phyloP scores from a whole-genome alignment of 2,888 invertebrate species.

The Drosophila leonis region DNA sequence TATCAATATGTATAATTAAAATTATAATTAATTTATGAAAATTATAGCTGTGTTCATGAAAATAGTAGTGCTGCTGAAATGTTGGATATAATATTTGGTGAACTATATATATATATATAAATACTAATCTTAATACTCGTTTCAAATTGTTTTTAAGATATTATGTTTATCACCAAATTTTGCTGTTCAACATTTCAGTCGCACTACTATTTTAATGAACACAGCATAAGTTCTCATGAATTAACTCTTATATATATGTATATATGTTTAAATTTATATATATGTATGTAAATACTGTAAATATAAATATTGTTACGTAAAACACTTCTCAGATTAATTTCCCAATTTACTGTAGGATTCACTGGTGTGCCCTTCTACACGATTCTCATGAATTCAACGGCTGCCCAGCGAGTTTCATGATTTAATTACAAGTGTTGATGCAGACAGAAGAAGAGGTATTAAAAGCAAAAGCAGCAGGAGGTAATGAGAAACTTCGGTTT shows the following conservation, averaged over 20 bases:
- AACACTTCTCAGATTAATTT: not conserved
- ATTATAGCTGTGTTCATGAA: not conserved
- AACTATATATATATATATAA: not conserved
- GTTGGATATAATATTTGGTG: too few species aligned
- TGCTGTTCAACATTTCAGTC: too few species aligned
- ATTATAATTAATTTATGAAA: too few species aligned
- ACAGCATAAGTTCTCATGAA: too few species aligned
- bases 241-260: not conserved
- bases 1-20: not conserved
- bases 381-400: conserved; percentile 1
- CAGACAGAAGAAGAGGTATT: not conserved
- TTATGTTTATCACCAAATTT: too few species aligned
- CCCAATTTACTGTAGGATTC: not conserved
- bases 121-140: too few species aligned
- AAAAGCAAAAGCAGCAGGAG: not conserved
- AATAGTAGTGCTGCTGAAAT: too few species aligned
- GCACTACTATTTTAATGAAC: too few species aligned
- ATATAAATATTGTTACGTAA: not conserved
- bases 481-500: not conserved
- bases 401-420: not conserved
- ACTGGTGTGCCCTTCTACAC: not conserved
- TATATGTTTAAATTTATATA: not conserved
- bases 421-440: not conserved
- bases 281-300: not conserved
- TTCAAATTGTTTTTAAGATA: too few species aligned